These are phyloP conservation scores for Choristoneura fumiferana DNA, from an alignment of 1,140 invertebrate genomes.

Conservation along the genomic window DNA sequence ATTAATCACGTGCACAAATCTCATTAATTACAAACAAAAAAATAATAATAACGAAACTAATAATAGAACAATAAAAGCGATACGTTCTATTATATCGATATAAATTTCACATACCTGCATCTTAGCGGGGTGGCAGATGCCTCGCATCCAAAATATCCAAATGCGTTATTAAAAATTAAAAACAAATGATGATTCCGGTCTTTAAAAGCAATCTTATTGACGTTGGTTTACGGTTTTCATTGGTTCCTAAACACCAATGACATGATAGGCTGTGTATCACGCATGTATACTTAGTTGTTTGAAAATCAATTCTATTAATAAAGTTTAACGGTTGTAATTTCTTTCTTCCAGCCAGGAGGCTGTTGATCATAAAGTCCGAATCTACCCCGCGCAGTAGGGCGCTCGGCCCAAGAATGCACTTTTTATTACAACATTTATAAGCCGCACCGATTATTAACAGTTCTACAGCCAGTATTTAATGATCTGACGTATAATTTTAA, in stretches of 20 bases:
- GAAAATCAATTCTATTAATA: not conserved
- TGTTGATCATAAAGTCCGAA: constrained; percentile 44
- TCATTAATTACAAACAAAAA: constrained; percentile 4
- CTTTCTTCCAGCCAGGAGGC: constrained; percentile 6
- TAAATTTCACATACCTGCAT: constrained; percentile 12
- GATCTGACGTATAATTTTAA: constrained; percentile 34
- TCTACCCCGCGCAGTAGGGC: constrained; percentile 55
- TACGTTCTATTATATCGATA: constrained; percentile 8
- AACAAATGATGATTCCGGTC: constrained; percentile 3
- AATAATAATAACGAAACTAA: not conserved
- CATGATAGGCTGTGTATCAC: not conserved
- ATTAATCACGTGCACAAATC: constrained; percentile 1
- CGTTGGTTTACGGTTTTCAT: not conserved
- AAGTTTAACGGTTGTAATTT: not conserved
- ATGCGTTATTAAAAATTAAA: not conserved
- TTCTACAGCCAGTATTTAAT: constrained; percentile 24
- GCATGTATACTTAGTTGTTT: not conserved
- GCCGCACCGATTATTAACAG: constrained; percentile 55
- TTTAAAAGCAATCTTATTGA: not conserved
- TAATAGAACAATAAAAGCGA: not conserved
- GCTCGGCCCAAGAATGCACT: constrained; percentile 52
- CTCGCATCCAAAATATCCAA: constrained; percentile 1
- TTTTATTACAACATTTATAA: constrained; percentile 63
- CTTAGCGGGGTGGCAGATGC: constrained; percentile 12
- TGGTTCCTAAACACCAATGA: not conserved